Evolutionary conservation across 2,797 vertebrate genomes (phyloP), one percentile per base, ranked within the genome.

Genomic region (Anabacerthia variegaticeps): DNA sequence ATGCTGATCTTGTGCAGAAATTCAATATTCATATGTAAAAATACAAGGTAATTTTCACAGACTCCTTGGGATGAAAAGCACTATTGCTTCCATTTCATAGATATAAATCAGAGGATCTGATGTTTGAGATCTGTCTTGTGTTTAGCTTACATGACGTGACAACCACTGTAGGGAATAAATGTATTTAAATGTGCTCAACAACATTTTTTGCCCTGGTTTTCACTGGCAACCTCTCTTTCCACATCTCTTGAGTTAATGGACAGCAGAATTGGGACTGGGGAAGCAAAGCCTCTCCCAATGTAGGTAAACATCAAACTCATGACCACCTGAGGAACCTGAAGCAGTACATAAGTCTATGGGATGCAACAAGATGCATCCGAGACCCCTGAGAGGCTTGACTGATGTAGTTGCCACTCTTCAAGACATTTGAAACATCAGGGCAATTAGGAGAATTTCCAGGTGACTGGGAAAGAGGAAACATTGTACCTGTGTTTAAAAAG

Each of bases 361-460:
- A 61, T 2, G 3, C 0, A 0, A 10, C 46, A 41, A 54, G 24
- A 34, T 20, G 12, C 7, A 16, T 23, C 34, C 24, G 34, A 74
- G 10, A 32, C 12, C 15, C 12, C 39, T 19, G 26, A 61, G 8
- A 18, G 21, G 34, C 54, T 36, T 6, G 8, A 3, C 21, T 32
- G 8, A 20, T 46, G 18, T 11, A 13, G 34, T 5, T 36, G 30
- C 39, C 39, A 39, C 20, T 27, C 30, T 24, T 34, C 22, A 23
- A 32, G 27, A 41, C 14, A 14, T 24, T 44, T 79, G 23, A 67
- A 32, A 74, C 48, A 11, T 9, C 22, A 19, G 9, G 26, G 41
- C 48, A 81, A 19, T 12, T 15, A 46, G 11, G 10, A 12, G 9
- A 59, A 52, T 6, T 67, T 17, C 14, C 14, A 34, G 4, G 21